A percentile compares a stretch with the other conserved stretches of the same genome.
Conservation (phyloP, 1,140 invertebrate species). For the Eciton burchellii region DNA sequence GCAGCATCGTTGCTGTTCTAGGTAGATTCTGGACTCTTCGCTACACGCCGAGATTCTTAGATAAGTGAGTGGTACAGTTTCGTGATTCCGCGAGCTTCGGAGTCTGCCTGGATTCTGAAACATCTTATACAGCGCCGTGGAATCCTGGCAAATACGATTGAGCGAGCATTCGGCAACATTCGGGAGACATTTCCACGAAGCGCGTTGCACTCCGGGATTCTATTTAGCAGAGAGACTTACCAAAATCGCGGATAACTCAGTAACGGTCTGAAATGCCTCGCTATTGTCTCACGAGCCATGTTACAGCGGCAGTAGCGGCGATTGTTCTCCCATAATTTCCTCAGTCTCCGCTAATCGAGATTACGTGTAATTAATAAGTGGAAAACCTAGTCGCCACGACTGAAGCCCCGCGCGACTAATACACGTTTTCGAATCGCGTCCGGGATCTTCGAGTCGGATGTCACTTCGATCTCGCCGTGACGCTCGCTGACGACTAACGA, state of each 20-base stretch:
- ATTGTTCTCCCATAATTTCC: slow-evolving; percentile 56
- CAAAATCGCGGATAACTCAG: slow-evolving; percentile 58
- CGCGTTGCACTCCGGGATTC: slow-evolving; percentile 48
- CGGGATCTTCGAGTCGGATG: not conserved
- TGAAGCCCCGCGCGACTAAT: not conserved
- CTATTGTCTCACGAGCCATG: slow-evolving; percentile 46
- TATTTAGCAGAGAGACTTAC: slow-evolving; percentile 55
- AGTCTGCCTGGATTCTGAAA: slow-evolving; percentile 32
- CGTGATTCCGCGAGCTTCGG: slow-evolving; percentile 1
- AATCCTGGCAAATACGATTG: slow-evolving; percentile 56
- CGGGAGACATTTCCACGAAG: slow-evolving; percentile 50
- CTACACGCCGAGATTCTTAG: not conserved
- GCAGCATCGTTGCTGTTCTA: not conserved
- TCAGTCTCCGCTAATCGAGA: slow-evolving; percentile 56
- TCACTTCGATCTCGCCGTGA: not conserved
- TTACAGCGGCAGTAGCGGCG: slow-evolving; percentile 23
- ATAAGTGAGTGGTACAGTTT: not conserved
- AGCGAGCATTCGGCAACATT: slow-evolving; percentile 44
- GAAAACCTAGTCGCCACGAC: slow-evolving; percentile 8
- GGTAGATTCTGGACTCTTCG: slow-evolving; percentile 3
- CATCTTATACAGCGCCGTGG: slow-evolving; percentile 27
- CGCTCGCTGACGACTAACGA: not conserved
- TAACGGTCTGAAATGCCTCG: slow-evolving; percentile 55
- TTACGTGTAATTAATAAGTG: slow-evolving; percentile 52
- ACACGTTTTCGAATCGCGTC: not conserved